These are phyloP conservation scores for Sycophila sp. DNA, from an alignment of 1,140 invertebrate genomes.

Conservation along the genomic window DNA sequence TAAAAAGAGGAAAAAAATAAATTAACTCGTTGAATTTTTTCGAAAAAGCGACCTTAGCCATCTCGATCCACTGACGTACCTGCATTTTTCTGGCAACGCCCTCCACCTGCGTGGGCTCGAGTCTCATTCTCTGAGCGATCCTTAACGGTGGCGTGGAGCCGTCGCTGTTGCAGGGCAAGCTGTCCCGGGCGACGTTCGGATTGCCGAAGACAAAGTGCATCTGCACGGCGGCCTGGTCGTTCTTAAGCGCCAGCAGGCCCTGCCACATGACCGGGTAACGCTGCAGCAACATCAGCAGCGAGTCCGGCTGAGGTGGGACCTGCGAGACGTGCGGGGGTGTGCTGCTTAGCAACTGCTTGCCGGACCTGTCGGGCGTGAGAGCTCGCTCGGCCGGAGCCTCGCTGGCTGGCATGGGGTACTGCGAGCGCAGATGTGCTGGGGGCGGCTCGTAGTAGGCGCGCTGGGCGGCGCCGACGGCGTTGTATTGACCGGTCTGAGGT, in stretches of 20 bases:
- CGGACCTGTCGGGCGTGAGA: slow-evolving; percentile 66
- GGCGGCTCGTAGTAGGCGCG: slow-evolving; percentile 69
- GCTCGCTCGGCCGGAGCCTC: slow-evolving; percentile 65
- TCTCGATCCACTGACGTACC: slow-evolving; percentile 69
- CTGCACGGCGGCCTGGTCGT: slow-evolving; percentile 95
- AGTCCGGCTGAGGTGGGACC: slow-evolving; percentile 77
- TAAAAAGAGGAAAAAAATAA: background rate
- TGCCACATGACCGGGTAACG: slow-evolving; percentile 97
- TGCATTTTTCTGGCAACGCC: slow-evolving; percentile 96
- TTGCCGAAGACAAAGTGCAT: slow-evolving; percentile 98
- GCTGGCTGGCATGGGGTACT: slow-evolving; percentile 62
- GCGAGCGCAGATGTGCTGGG: slow-evolving; percentile 70
- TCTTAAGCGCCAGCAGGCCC: slow-evolving; percentile 92
- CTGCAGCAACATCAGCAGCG: slow-evolving; percentile 80
- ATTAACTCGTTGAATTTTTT: too few species aligned
- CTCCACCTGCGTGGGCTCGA: slow-evolving; percentile 93
- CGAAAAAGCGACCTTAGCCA: too few species aligned
- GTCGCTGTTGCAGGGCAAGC: slow-evolving; percentile 82
- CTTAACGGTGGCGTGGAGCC: slow-evolving; percentile 84
- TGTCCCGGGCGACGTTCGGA: slow-evolving; percentile 83
- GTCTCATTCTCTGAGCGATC: slow-evolving; percentile 95
- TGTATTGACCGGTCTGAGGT: slow-evolving; percentile 61
- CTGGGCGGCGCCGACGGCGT: slow-evolving; percentile 47
- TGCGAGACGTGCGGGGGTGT: slow-evolving; percentile 70
- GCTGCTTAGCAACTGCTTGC: slow-evolving; percentile 69